Base-by-base conservation (phyloP, 2,888 invertebrate species). In the Lasioglossum villosulum region DNA sequence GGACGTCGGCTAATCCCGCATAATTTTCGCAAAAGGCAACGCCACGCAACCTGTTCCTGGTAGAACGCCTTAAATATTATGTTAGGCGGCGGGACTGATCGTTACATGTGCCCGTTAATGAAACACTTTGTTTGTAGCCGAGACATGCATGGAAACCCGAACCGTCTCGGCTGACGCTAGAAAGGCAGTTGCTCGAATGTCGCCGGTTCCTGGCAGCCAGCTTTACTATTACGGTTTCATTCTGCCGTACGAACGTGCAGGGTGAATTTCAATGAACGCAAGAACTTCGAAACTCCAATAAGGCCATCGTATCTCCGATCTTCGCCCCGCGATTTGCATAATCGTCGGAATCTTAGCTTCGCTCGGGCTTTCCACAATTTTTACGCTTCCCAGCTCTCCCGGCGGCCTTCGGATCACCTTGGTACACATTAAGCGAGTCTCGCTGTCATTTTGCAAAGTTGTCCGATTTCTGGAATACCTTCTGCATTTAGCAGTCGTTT, bases 101-200 rank as follows among this genome's bases (percentile, higher is more conserved):
- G 63, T 63, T 63, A 30, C 63, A 30, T 16, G 63, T 63, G 63
- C 27, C 63, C 27, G 74, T 78, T 88, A 86, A 86, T 86, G 88
- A 89, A 88, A 89, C 77, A 80, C 76, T 87, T 86, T 78, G 76
- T 84, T 86, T 77, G 72, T 79, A 63, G 56, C 78, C 39, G 77
- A 74, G 75, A 80, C 79, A 84, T 82, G 86, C 72, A 56, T 74
- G 77, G 87, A 90, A 90, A 89, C 78, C 75, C 83, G 84, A 91
- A 85, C 70, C 89, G 78, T 76, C 74, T 82, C 74, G 78, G 79
- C 81, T 74, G 78, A 52, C 63, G 72, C 86, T 88, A 88, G 88
- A 89, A 88, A 90, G 89, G 80, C 83, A 76, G 72, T 63, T 63
- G 70, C 77, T 73, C 39, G 88, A 80, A 83, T 68, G 82, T 86